Evolutionary conservation across 2,113 vertebrate species (phyloP), one percentile per base, ranked within the genome.

Genomic region (Rhinichthys klamathensis): DNA sequence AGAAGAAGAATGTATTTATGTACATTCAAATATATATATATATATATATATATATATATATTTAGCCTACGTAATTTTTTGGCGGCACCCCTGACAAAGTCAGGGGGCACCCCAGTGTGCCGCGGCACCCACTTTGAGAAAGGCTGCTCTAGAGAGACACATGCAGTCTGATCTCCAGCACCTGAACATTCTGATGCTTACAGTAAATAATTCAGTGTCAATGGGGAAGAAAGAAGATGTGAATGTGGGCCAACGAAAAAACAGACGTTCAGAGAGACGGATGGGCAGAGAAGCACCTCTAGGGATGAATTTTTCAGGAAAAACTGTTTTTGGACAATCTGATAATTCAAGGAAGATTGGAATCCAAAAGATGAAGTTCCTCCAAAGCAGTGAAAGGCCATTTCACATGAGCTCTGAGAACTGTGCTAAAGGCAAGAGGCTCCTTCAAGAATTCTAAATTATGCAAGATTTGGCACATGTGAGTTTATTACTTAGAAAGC

Each of bases 331-430:
- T 58, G 32, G 10, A 60, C n/a, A 23, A 41, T 30, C 3, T 61
- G 35, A n/a, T 46, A 58, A 69, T 79, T 23, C 4, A 72, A 44
- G 25, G 3, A 85, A 80, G 27, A 9, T 11, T 82, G 63, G 16
- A 51, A 69, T 63, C 3, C 60, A 27, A 46, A 18, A 63, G 58
- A 80, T 32, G 63, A 32, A 13, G 46, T 12, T 69, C 18, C 38
- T 82, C 80, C 80, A 82, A 82, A 69, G 63, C 80, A 69, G 80
- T 82, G 80, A 69, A 82, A 82, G 80, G 80, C 69, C 69, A 63
- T 69, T 82, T 82, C 60, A 82, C 80, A 82, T 69, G 44, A 69
- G 80, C 41, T 67, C 80, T 82, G 80, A 82, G 58, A 75, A 70
- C 30, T 51, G 30, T 77, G 73, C 32, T 70, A 80, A 58, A 70